Conservation (phyloP, 2,888 invertebrate genomes). For the Spialia ferax region DNA sequence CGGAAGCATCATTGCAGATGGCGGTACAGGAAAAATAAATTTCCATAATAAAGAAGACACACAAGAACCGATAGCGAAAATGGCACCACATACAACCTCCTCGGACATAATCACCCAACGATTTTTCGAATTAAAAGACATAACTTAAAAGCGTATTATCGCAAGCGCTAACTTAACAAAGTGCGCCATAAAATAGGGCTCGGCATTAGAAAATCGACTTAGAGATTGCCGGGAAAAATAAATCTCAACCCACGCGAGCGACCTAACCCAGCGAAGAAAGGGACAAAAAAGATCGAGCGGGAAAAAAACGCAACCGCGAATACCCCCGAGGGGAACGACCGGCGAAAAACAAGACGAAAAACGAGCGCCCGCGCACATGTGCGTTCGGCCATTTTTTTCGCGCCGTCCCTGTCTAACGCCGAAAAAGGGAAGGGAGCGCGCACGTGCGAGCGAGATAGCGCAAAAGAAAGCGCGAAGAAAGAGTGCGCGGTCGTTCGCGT, state of each 20-base stretch:
- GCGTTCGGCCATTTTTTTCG: conserved; percentile 82
- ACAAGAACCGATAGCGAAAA: conserved; percentile 10
- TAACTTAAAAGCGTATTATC: conserved; percentile 37
- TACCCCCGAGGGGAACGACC: conserved; percentile 81
- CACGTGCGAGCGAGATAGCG: conserved; percentile 64
- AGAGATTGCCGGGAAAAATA: conserved; percentile 61
- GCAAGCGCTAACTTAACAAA: conserved; percentile 43
- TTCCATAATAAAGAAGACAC: conserved; percentile 2
- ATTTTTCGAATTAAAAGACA: conserved; percentile 42
- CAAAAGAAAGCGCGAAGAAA: conserved; percentile 80
- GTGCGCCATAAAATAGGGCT: conserved; percentile 58
- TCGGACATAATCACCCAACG: conserved; percentile 22
- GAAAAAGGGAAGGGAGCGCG: conserved; percentile 62
- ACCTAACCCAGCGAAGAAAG: conserved; percentile 71
- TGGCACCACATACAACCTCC: conserved; percentile 14
- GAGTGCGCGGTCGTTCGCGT: conserved; percentile 67
- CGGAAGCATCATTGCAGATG: conserved; percentile 8
- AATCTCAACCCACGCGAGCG: conserved; percentile 75
- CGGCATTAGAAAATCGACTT: conserved; percentile 63
- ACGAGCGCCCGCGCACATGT: conserved; percentile 80
- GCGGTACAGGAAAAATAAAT: conserved; percentile 7
- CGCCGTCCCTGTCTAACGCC: conserved; percentile 73
- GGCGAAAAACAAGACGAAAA: conserved; percentile 83
- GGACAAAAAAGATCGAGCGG: conserved; percentile 62
- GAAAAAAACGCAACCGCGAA: conserved; percentile 69